phyloP scores from a whole-genome alignment of 2,113 vertebrate species.

The Crotalus horridus region DNA sequence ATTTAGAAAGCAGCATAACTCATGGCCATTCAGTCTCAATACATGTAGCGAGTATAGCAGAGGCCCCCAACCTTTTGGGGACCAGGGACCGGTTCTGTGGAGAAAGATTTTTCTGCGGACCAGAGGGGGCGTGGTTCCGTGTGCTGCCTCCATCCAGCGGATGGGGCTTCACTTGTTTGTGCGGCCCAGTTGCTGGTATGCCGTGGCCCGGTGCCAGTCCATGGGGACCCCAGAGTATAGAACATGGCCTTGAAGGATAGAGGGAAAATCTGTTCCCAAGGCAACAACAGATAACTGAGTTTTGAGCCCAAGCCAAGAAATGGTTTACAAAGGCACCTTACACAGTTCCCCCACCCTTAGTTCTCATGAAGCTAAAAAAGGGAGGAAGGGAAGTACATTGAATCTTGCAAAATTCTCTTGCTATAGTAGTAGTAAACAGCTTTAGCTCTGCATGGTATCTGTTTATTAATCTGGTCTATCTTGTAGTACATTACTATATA shows the following conservation, averaged over 20 bases:
- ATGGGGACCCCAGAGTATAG: neutral
- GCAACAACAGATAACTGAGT: neutral
- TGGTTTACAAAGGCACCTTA: neutral
- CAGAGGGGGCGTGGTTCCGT: too few relatives aligned
- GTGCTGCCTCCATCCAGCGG: too few relatives aligned
- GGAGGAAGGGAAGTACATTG: neutral
- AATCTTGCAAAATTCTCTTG: neutral
- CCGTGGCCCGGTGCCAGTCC: too few relatives aligned
- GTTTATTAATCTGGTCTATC: neutral
- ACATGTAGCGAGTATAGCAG: neutral
- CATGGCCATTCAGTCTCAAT: slow-evolving; percentile 46
- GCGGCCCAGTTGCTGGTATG: too few relatives aligned
- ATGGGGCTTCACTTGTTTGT: too few relatives aligned
- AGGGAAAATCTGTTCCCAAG: neutral
- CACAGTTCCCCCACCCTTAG: neutral
- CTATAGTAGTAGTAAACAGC: neutral
- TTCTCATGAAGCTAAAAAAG: neutral
- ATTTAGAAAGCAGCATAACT: slow-evolving; percentile 31
- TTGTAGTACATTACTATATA: neutral
- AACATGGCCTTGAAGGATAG: neutral
- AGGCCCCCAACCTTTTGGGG: too few relatives aligned
- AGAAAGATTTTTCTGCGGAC: too few relatives aligned
- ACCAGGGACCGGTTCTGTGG: too few relatives aligned
- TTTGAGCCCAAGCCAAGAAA: neutral
- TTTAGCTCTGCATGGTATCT: neutral